A percentile compares a stretch with the other conserved stretches of the same genome.
Evolutionary conservation across 2,888 invertebrate genomes (phyloP).

Genomic region (Mythimna vitellina): DNA sequence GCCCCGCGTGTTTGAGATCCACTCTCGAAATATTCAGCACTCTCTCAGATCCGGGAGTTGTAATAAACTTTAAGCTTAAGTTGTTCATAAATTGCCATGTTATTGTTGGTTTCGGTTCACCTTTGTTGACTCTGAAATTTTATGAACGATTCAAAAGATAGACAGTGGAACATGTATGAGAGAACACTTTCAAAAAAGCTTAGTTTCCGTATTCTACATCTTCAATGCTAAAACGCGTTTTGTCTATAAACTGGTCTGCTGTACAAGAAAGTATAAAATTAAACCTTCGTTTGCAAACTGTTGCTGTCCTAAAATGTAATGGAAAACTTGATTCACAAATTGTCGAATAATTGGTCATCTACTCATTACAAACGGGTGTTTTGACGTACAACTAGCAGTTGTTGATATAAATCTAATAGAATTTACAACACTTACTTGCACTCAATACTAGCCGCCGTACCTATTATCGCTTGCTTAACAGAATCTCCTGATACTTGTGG

Average conservation of each 20-base stretch:
- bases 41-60: constrained; percentile 1
- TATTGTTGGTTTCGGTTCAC: constrained; percentile 44
- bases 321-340: not conserved
- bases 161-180: not conserved
- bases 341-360: not conserved
- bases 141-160: too few species aligned
- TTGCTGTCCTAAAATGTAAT: too few species aligned
- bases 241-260: not conserved
- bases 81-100: constrained; percentile 35
- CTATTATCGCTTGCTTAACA: constrained; percentile 15
- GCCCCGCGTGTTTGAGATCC: constrained; percentile 28
- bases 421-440: constrained; percentile 40
- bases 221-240: not conserved
- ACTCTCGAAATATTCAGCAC: constrained; percentile 19
- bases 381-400: not conserved
- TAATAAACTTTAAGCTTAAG: not conserved
- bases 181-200: not conserved
- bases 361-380: not conserved
- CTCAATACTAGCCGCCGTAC: constrained; percentile 14
- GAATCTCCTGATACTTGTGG: constrained; percentile 34
- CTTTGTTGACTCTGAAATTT: constrained; percentile 32
- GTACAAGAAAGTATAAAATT: not conserved
- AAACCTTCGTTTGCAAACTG: not conserved
- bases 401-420: not conserved
- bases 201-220: not conserved